Percentiles rank a stretch among this genome's conserved stretches.
Conservation (phyloP, 2,797 vertebrate species). For the Myotis findleyi region DNA sequence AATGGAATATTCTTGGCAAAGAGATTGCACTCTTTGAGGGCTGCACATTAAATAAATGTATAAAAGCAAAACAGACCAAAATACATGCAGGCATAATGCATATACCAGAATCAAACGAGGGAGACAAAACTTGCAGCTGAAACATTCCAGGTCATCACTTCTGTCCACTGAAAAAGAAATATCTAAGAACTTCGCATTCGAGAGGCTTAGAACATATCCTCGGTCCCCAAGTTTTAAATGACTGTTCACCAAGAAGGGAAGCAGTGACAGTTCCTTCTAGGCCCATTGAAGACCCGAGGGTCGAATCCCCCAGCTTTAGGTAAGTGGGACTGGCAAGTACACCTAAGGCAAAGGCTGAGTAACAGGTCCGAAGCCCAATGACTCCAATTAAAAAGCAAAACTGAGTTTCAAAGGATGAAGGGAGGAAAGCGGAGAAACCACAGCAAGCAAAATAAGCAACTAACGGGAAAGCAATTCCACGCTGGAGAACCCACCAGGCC, state of each 20-base stretch:
- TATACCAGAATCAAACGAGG: neutral
- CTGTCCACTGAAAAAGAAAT: neutral
- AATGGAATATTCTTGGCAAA: neutral
- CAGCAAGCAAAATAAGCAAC: neutral
- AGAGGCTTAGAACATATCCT: neutral
- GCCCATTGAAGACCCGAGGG: neutral
- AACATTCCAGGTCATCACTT: neutral
- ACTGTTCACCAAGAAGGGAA: neutral
- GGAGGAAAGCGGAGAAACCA: neutral
- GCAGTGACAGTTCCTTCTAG: neutral
- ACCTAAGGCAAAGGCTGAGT: neutral
- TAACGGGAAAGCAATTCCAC: neutral
- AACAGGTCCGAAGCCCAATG: neutral
- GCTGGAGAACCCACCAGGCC: neutral
- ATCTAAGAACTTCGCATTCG: conserved; percentile 16
- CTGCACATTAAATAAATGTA: neutral
- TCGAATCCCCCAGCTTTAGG: neutral
- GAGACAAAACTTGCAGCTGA: neutral
- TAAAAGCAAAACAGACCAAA: conserved; percentile 2
- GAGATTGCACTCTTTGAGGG: neutral
- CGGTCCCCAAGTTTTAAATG: neutral
- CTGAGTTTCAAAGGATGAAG: neutral
- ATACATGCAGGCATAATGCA: neutral
- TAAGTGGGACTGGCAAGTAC: neutral
- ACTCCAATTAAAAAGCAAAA: conserved; percentile 5